Conservation (phyloP, 2,888 invertebrate species). For the Drosophila paracracens region DNA sequence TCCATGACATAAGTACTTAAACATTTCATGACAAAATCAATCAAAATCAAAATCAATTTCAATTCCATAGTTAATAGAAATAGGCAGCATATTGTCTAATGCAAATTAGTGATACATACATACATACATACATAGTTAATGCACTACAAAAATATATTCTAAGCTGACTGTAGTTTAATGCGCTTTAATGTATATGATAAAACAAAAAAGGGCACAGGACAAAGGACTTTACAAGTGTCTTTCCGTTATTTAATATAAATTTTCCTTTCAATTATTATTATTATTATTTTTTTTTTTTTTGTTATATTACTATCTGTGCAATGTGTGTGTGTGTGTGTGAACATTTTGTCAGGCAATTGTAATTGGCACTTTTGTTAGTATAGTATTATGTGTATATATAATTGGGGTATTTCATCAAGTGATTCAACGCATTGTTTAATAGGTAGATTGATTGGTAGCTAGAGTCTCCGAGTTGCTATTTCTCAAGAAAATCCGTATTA, state of each 20-base stretch:
- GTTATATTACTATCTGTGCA: constrained; percentile 24
- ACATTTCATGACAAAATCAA: not conserved
- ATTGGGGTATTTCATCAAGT: constrained; percentile 12
- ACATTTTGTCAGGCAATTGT: constrained; percentile 63
- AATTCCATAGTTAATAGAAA: constrained; percentile 10
- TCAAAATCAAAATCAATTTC: not conserved
- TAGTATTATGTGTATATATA: constrained; percentile 16
- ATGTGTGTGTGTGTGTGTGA: constrained; percentile 6
- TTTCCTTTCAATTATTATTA: constrained; percentile 2
- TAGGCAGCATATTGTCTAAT: constrained; percentile 24
- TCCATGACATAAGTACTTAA: not conserved
- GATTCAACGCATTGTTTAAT: constrained; percentile 4
- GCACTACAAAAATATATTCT: constrained; percentile 3
- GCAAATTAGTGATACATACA: not conserved
- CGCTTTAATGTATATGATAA: constrained; percentile 1
- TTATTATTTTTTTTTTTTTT: not conserved
- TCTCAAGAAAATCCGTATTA: not conserved
- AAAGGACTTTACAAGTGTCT: constrained; percentile 3
- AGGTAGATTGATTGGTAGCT: not conserved
- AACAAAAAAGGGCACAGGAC: not conserved
- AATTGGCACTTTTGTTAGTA: constrained; percentile 71
- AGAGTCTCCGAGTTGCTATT: not conserved
- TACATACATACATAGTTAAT: constrained; percentile 5
- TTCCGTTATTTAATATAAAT: not conserved
- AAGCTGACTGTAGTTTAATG: constrained; percentile 4